Percentiles rank a stretch among this genome's conserved stretches.
Conservation (phyloP, 2,113 vertebrate species). For the Brachyhypopomus gauderio region DNA sequence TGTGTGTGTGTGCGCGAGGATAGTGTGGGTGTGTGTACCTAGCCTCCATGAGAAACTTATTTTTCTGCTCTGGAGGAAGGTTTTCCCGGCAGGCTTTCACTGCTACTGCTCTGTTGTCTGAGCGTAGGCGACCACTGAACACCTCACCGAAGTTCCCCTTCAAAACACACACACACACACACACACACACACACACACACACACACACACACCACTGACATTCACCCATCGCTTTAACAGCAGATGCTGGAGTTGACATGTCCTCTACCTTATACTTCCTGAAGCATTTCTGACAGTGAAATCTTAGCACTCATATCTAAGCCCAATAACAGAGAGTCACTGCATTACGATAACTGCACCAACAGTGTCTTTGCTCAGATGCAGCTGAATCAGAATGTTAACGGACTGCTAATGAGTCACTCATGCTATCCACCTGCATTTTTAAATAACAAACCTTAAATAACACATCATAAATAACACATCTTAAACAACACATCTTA, state of each 20-base stretch:
- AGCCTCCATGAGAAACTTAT: constrained; percentile 95
- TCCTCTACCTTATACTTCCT: not conserved
- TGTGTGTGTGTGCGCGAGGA: not conserved
- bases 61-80: constrained; percentile 86
- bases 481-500: not conserved
- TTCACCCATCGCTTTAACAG: not conserved
- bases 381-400: not conserved
- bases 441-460: not conserved
- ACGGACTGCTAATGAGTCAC: not conserved
- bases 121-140: constrained; percentile 83
- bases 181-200: constrained; percentile 14
- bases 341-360: too few relatives aligned
- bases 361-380: not conserved
- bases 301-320: not conserved
- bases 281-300: not conserved
- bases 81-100: constrained; percentile 95
- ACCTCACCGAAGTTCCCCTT: constrained; percentile 98
- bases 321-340: too few relatives aligned
- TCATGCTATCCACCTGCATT: not conserved
- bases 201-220: not conserved
- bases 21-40: constrained; percentile 71
- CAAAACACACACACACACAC: not conserved
- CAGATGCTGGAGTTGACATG: not conserved
- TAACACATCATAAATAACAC: too few relatives aligned
- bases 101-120: constrained; percentile 85